Evolutionary conservation across 2,888 invertebrate genomes (phyloP).

Genomic region (Thymelicus lineola): DNA sequence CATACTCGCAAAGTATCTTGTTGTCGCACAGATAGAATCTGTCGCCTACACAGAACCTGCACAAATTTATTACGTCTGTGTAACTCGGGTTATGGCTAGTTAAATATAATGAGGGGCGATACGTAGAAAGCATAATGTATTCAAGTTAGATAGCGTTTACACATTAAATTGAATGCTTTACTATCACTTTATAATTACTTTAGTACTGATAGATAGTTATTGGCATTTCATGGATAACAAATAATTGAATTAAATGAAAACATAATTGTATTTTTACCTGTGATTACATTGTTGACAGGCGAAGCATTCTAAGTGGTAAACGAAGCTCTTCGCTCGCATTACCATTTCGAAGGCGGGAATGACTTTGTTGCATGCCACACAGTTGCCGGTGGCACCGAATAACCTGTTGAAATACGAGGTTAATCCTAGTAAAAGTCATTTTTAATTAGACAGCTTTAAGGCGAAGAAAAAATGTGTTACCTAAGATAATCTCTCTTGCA

Average conservation of each 20-base stretch:
- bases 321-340: conserved; percentile 96
- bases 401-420: conserved; percentile 85
- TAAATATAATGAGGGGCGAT: conserved; percentile 36
- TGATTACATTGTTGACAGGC: conserved; percentile 98
- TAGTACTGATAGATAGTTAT: conserved; percentile 12
- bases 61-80: conserved; percentile 48
- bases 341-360: conserved; percentile 98
- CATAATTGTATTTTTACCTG: conserved; percentile 85
- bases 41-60: conserved; percentile 97
- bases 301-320: conserved; percentile 97
- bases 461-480: conserved; percentile 69
- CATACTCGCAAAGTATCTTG: conserved; percentile 97
- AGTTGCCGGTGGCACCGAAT: conserved; percentile 95
- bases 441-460: background rate
- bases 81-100: conserved; percentile 36
- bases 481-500: conserved; percentile 97
- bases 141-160: conserved; percentile 32
- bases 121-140: conserved; percentile 32
- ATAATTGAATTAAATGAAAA: conserved; percentile 23
- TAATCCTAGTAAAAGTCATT: background rate
- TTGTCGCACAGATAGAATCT: conserved; percentile 97
- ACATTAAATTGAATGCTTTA: conserved; percentile 26
- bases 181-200: conserved; percentile 12
- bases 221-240: conserved; percentile 7
- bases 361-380: conserved; percentile 96